These are phyloP conservation scores for Ptychoptera albimana DNA, from an alignment of 2,888 invertebrate genomes.

Conservation along the genomic window DNA sequence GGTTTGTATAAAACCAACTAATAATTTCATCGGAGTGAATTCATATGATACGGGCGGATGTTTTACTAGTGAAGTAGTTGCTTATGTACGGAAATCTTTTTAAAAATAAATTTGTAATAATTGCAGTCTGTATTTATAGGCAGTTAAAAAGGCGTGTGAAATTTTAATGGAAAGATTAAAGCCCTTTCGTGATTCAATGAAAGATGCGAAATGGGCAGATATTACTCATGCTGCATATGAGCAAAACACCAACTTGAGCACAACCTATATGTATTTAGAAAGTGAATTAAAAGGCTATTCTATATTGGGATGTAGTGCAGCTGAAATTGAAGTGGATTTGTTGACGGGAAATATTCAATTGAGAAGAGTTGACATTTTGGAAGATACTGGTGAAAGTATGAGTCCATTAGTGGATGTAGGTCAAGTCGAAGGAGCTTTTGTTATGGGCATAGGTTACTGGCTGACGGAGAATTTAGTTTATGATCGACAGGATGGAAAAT, in stretches of 20 bases:
- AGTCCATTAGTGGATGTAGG: conserved; percentile 51
- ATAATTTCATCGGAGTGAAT: conserved; percentile 44
- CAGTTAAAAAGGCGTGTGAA: conserved; percentile 9
- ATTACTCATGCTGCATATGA: conserved; percentile 11
- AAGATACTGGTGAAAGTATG: conserved; percentile 49
- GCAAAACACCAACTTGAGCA: conserved; percentile 14
- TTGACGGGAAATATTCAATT: conserved; percentile 54
- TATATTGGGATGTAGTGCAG: conserved; percentile 40
- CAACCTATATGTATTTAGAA: conserved; percentile 13
- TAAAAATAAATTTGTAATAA: no score
- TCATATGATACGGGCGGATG: conserved; percentile 45
- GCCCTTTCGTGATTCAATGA: conserved; percentile 6
- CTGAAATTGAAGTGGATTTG: conserved; percentile 57
- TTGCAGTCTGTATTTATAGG: conserved; percentile 2
- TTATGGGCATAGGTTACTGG: conserved; percentile 42
- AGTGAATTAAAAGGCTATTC: conserved; percentile 36
- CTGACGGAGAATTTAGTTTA: conserved; percentile 39
- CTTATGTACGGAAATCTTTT: conserved; percentile 22
- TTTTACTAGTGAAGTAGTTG: conserved; percentile 46
- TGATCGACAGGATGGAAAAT: conserved; percentile 34
- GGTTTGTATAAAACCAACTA: conserved; percentile 43
- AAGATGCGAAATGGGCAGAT: conserved; percentile 9
- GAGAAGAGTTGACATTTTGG: conserved; percentile 46
- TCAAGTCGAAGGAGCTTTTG: conserved; percentile 46
- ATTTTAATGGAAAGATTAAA: conserved; percentile 8